A percentile compares a stretch with the other conserved stretches of the same genome.
phyloP scores from a whole-genome alignment of 2,113 vertebrate species.

The Semicossyphus pulcher region DNA sequence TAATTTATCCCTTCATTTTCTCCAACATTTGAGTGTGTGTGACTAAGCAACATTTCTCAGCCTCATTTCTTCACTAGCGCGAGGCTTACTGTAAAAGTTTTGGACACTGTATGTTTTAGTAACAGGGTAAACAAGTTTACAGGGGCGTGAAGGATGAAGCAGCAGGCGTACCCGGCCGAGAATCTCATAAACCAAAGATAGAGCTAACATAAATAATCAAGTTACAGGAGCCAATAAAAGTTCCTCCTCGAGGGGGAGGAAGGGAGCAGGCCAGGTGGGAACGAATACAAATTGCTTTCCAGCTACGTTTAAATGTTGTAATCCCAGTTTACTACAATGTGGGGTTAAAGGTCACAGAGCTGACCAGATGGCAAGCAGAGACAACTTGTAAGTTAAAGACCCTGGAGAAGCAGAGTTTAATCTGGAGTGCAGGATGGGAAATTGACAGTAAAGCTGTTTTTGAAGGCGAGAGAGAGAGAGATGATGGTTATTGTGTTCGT shows the following conservation, averaged over 20 bases:
- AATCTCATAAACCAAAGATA: conserved; percentile 9
- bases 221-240: conserved; percentile 36
- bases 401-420: conserved; percentile 1
- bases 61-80: background rate
- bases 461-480: no score
- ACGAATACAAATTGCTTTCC: conserved; percentile 33
- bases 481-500: no score
- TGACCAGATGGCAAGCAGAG: conserved; percentile 22
- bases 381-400: conserved; percentile 1
- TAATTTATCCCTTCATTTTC: background rate
- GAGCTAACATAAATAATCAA: conserved; percentile 38
- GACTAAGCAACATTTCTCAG: conserved; percentile 6
- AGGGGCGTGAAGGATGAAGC: background rate
- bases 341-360: conserved; percentile 16
- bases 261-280: conserved; percentile 1
- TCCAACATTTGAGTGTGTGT: background rate
- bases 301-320: conserved; percentile 25
- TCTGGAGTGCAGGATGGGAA: no score
- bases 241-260: background rate
- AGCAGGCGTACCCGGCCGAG: background rate
- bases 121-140: background rate
- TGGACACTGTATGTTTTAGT: background rate
- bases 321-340: conserved; percentile 13
- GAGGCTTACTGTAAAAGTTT: background rate
- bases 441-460: no score